Evolutionary conservation across 1,140 invertebrate genomes (phyloP), one percentile per base, ranked within the genome.

Genomic region (Hesperophylax magnus): DNA sequence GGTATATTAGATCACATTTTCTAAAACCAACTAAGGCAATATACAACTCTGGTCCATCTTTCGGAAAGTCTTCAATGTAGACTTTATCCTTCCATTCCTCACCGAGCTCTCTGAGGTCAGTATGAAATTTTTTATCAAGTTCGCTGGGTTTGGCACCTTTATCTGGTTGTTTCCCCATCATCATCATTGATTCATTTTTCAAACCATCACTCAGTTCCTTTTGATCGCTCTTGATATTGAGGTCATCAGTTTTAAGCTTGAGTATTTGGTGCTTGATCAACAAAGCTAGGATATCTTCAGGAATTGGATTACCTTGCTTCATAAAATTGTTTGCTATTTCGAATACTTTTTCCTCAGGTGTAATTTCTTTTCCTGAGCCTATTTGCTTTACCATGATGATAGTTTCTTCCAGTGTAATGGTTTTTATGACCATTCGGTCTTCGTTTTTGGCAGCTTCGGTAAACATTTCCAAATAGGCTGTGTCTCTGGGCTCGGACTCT

Each of bases 11-110:
- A 47, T 86, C 81, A 0, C 89, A 87, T 81, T 92, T 88, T 63
- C 88, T 83, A 85, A 92, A 92, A 0, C 91, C 91, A 0, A 89
- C 90, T 3, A 92, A 79, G 22, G 91, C 88, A 20, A 92, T 84
- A 78, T 92, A 92, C 2, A 92, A 80, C 82, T 92, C 88, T 0
- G 91, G 90, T 20, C 91, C 91, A 61, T 90, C 86, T 18, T 84
- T 77, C 0, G 92, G 91, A 80, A 87, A 90, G 75, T 92, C 91
- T 77, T 92, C 89, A 1, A 91, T 84, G 75, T 89, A 91, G 15
- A 88, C 85, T 82, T 87, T 88, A 81, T 91, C 89, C 76, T 89
- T 87, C 91, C 91, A 91, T 81, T 92, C 91, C 84, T 92, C 91
- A 11, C 88, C 90, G n/a, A 90, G 86, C 39, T 88, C 88, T 52